phyloP scores from a whole-genome alignment of 2,113 vertebrate species.

The Oncorhynchus tshawytscha region DNA sequence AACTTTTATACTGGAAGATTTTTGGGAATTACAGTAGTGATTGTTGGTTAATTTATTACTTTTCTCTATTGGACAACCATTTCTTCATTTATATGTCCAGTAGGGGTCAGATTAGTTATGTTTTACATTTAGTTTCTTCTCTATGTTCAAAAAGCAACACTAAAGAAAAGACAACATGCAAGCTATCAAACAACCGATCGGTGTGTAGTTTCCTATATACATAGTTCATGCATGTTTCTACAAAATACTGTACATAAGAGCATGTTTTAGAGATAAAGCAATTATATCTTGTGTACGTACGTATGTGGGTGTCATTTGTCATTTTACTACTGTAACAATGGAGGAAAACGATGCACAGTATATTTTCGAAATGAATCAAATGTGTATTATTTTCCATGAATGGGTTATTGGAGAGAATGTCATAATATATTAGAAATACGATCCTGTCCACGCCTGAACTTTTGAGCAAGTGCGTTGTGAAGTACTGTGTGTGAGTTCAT shows the following conservation, averaged over 20 bases:
- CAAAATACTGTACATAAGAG: constrained; percentile 81
- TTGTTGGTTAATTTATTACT: constrained; percentile 39
- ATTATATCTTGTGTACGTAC: constrained; percentile 78
- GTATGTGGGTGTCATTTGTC: constrained; percentile 77
- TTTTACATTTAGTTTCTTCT: constrained; percentile 41
- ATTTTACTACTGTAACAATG: constrained; percentile 71
- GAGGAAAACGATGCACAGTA: constrained; percentile 70
- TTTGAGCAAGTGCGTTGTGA: constrained; percentile 75
- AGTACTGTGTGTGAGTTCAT: constrained; percentile 75
- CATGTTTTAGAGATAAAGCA: constrained; percentile 84
- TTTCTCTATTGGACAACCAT: constrained; percentile 60
- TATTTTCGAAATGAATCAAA: constrained; percentile 79
- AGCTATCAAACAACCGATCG: constrained; percentile 71
- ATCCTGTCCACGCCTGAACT: constrained; percentile 72
- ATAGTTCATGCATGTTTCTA: constrained; percentile 86
- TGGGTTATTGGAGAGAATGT: constrained; percentile 74
- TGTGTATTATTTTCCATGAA: constrained; percentile 76
- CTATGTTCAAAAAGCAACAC: constrained; percentile 60
- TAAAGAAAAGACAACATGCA: constrained; percentile 71
- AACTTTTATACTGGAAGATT: constrained; percentile 5
- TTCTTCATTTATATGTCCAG: constrained; percentile 21
- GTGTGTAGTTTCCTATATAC: constrained; percentile 80
- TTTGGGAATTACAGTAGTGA: constrained; percentile 33
- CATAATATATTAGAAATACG: constrained; percentile 68
- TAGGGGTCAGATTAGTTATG: constrained; percentile 35